phyloP scores from a whole-genome alignment of 2,113 vertebrate species.

The Sialia sialis region DNA sequence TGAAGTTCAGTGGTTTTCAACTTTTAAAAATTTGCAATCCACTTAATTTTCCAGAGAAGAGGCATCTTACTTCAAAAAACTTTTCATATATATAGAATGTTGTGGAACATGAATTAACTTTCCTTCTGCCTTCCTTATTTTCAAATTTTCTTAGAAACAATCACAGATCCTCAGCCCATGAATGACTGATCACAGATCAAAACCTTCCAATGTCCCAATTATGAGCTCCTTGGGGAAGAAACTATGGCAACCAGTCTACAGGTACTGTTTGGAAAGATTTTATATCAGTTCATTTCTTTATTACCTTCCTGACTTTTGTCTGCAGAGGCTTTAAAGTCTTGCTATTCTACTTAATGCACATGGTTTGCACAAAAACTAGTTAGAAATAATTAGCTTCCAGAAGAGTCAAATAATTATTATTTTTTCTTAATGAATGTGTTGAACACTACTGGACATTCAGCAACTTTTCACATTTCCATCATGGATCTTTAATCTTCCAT shows the following conservation, averaged over 20 bases:
- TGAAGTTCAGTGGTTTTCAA: not conserved
- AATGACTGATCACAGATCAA: not conserved
- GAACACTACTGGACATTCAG: not conserved
- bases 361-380: not conserved
- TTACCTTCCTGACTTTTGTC: not conserved
- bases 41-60: not conserved
- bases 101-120: not conserved
- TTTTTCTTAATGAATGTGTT: not conserved
- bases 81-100: not conserved
- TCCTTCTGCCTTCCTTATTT: not conserved
- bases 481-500: not conserved
- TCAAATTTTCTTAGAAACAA: not conserved
- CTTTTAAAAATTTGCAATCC: not conserved
- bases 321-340: not conserved
- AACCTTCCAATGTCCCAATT: not conserved
- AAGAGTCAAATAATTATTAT: not conserved
- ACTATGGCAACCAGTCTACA: not conserved
- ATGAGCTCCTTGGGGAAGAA: not conserved
- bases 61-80: not conserved
- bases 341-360: not conserved
- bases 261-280: not conserved
- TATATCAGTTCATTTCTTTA: not conserved
- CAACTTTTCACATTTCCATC: not conserved
- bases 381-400: not conserved
- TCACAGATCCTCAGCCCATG: not conserved